Base-by-base conservation (phyloP, 2,113 vertebrate species). In the Oxyruncus cristatus region DNA sequence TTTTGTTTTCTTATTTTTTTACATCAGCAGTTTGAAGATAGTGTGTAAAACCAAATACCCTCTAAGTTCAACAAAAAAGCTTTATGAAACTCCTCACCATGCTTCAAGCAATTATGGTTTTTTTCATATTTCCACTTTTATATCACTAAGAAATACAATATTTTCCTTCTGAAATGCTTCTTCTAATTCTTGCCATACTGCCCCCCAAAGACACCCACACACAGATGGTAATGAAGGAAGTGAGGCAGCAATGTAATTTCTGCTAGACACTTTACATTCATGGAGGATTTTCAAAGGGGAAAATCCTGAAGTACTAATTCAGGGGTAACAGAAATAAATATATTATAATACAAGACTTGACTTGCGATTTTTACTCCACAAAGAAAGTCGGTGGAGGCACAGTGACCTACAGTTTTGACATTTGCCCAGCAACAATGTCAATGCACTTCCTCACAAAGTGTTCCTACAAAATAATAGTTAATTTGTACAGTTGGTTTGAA, bases 141-240 rank as follows among this genome's bases (percentile, higher is more conserved):
- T 84, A 89, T 62, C 42, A 74, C 65, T 67, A 93, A 63, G 85
- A 94, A 96, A 93, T 87, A 88, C 17, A 30, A 6, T 80, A 61
- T 94, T 95, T 97, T 91, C 58, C 46, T 85, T 79, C 42, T 58
- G 18, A 92, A 91, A 85, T n/a, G 11, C 9, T 92, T 88, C 44
- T 87, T 80, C 68, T 89, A 89, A 91, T 82, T 96, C 77, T 79
- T 92, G 53, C 33, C 42, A 58, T 85, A 58, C 82, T 94, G 82
- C 35, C 50, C 92, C 63, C 68, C 37, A 61, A 93, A 95, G 85
- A 95, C 90, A 86, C 92, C 93, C 93, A 93, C 95, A 33, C 83
- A 89, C 88, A 95, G 68, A 97, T 93, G 94, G 86, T 84, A 91
- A 53, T 47, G n/a, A 89, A 95, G 76, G 76, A 95, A 93, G 56